Evolutionary conservation across 1,140 invertebrate genomes (phyloP).

Genomic region (Micrasema longulum): DNA sequence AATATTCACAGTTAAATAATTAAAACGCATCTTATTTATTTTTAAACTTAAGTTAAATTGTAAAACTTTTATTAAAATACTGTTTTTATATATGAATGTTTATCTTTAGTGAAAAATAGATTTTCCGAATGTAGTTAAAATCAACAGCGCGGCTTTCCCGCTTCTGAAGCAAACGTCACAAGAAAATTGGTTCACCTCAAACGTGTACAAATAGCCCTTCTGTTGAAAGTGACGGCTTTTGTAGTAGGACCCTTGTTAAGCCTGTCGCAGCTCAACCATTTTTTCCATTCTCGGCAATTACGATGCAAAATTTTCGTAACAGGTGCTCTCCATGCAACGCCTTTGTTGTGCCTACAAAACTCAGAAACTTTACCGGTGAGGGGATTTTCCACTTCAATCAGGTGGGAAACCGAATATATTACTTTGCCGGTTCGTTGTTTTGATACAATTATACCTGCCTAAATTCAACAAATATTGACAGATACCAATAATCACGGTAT

Average conservation of each 20-base stretch:
- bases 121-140: no score
- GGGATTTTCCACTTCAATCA: constrained; percentile 47
- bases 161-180: background rate
- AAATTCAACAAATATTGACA: no score
- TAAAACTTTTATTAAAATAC: no score
- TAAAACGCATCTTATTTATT: no score
- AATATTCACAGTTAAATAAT: no score
- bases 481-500: no score
- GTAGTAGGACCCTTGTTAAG: constrained; percentile 40
- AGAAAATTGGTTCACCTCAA: constrained; percentile 42
- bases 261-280: constrained; percentile 33
- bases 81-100: no score
- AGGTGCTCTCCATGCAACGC: constrained; percentile 47
- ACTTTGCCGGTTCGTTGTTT: no score
- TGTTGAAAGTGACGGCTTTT: constrained; percentile 48
- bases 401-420: constrained; percentile 47
- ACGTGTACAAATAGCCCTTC: constrained; percentile 46
- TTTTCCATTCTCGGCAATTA: constrained; percentile 50
- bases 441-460: no score
- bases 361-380: constrained; percentile 39
- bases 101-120: no score
- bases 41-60: no score
- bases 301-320: constrained; percentile 53
- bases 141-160: background rate
- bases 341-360: constrained; percentile 40